A percentile compares a stretch with the other conserved stretches of the same genome.
These are phyloP conservation scores for Neostethus bicornis DNA, from an alignment of 2,797 vertebrate species.

Conservation along the genomic window DNA sequence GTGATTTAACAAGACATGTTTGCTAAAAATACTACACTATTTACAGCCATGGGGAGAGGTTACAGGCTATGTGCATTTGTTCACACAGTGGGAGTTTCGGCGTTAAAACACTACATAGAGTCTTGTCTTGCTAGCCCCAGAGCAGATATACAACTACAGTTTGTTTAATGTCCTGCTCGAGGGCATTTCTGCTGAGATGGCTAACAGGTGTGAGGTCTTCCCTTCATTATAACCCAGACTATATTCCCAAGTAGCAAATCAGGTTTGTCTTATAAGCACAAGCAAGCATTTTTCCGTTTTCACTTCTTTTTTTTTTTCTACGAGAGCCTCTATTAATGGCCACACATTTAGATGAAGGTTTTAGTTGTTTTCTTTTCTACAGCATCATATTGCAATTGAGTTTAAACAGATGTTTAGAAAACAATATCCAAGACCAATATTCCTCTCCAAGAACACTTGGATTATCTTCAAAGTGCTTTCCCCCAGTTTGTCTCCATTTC, in stretches of 20 bases:
- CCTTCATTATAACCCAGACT: slow-evolving; percentile 33
- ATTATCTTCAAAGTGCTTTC: slow-evolving; percentile 61
- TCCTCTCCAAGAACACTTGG: slow-evolving; percentile 58
- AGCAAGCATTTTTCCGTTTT: slow-evolving; percentile 9
- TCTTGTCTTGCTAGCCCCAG: slow-evolving; percentile 52
- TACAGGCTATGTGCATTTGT: slow-evolving; percentile 44
- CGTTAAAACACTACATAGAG: slow-evolving; percentile 50
- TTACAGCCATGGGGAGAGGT: slow-evolving; percentile 42
- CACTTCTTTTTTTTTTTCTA: slow-evolving; percentile 6
- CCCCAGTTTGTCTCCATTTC: slow-evolving; percentile 44
- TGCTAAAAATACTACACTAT: slow-evolving; percentile 56
- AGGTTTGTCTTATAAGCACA: slow-evolving; percentile 11
- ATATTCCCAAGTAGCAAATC: slow-evolving; percentile 28
- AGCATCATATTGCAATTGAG: slow-evolving; percentile 19
- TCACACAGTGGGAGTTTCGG: slow-evolving; percentile 43
- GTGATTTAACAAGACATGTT: slow-evolving; percentile 54
- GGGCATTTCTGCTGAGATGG: slow-evolving; percentile 48
- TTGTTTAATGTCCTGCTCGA: slow-evolving; percentile 56
- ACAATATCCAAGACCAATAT: slow-evolving; percentile 49
- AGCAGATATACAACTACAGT: slow-evolving; percentile 48
- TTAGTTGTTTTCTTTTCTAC: slow-evolving; percentile 17
- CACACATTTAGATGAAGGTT: slow-evolving; percentile 12
- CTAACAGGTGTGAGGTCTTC: slow-evolving; percentile 48
- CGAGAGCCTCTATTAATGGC: slow-evolving; percentile 8
- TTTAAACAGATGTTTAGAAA: slow-evolving; percentile 40